These are phyloP conservation scores for Delphinus delphis DNA, from an alignment of 2,113 vertebrate genomes.

Conservation along the genomic window DNA sequence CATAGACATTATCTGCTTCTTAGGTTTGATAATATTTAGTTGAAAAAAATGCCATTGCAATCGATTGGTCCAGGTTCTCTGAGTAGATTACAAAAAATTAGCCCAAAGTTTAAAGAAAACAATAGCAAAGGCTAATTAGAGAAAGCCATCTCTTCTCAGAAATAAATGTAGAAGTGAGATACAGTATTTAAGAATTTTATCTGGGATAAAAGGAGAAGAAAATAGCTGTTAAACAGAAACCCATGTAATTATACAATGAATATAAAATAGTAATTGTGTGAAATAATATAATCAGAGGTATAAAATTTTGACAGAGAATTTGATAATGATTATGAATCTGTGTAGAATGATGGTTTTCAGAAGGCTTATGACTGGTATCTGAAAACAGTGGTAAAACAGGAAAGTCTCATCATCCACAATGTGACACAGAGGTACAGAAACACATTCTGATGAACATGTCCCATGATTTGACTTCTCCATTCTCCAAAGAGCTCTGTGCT, in stretches of 20 bases:
- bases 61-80: background rate
- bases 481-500: too few species aligned
- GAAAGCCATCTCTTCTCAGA: background rate
- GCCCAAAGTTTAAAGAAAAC: background rate
- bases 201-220: background rate
- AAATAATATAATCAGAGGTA: conserved; percentile 11
- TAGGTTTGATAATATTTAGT: background rate
- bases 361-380: background rate
- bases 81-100: background rate
- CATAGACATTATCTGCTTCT: background rate
- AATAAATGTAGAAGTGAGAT: background rate
- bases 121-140: background rate
- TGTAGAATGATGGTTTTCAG: background rate
- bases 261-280: background rate
- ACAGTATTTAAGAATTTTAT: background rate
- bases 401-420: background rate
- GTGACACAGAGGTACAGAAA: background rate
- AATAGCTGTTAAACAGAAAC: background rate
- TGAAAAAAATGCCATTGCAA: background rate
- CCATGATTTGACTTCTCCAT: background rate
- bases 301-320: background rate
- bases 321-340: background rate
- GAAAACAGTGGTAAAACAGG: background rate
- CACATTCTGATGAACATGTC: background rate
- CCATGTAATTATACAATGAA: background rate